Base-by-base conservation (phyloP, 2,113 vertebrate species). In the Lophotis ruficrista region DNA sequence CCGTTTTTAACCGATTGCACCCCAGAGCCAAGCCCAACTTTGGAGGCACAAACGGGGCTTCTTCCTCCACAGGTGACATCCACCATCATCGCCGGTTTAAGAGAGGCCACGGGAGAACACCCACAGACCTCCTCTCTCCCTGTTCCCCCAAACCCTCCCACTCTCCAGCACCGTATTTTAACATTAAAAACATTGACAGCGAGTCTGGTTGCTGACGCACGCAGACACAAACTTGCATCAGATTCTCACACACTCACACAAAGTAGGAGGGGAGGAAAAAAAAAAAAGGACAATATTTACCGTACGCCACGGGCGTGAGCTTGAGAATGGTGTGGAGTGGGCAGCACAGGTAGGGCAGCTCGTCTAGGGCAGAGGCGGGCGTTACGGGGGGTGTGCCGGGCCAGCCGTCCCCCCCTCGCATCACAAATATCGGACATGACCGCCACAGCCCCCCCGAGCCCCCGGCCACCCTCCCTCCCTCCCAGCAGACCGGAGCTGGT, bases 251-350 rank as follows among this genome's bases (percentile, higher is more conserved):
- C 24, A 10, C 38, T 4, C 30, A 12, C 9, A 6, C 6, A 14
- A 24, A 28, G 7, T 16, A 6, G 28, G 12, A 9, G 12, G 23
- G 3, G 0, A 2, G 3, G 0, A 2, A 11, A 11, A 9, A 10
- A 10, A 14, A 17, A 8, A 16, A 17, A 43, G 19, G 15, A 14
- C 28, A 70, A 11, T 78, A 90, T 97, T 97, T 98, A 99, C 99
- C 99, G 0, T 99, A 99, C 7, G 99, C 99, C 70, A 99, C 99
- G 0, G 99, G 99, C 1, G 99, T 99, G 31, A 99, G 98, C 94
- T 99, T 99, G 95, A 99, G 98, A 14, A 99, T 98, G 69, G 99
- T 99, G 93, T 99, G 99, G 12, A 99, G 99, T 16, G 99, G 99
- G 80, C 99, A 99, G 87, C 98, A 98, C 98, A 99, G 98, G 97